Conservation (phyloP, 2,113 vertebrate species). For the Catharus fuscescens region DNA sequence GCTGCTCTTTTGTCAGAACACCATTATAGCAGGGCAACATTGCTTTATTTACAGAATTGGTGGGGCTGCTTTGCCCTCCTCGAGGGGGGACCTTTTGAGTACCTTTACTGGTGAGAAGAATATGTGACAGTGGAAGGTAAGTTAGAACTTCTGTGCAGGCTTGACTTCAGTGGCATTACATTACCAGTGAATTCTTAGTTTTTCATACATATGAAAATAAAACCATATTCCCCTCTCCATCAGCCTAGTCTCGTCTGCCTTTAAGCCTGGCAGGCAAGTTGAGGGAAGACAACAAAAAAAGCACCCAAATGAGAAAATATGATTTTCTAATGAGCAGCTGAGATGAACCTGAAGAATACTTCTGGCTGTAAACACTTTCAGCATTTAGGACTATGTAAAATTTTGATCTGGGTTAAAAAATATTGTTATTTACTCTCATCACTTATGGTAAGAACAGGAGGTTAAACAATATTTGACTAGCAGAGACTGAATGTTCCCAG, state of each 20-base stretch:
- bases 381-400: neutral
- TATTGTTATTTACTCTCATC: neutral
- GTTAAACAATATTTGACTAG: neutral
- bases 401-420: neutral
- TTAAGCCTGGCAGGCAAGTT: neutral
- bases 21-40: neutral
- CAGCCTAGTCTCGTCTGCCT: neutral
- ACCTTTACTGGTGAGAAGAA: neutral
- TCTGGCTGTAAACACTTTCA: neutral
- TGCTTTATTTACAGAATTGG: neutral
- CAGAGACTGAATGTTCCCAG: neutral
- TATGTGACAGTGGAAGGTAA: neutral
- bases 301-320: neutral
- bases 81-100: neutral
- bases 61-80: neutral
- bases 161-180: neutral
- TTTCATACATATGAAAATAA: neutral
- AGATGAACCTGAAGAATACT: neutral
- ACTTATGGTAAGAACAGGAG: neutral
- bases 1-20: conserved; percentile 19
- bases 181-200: neutral
- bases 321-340: neutral
- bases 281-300: neutral
- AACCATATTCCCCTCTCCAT: neutral
- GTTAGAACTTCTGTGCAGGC: neutral